Conservation (phyloP, 2,888 invertebrate species). For the Allolobophora icterica region DNA sequence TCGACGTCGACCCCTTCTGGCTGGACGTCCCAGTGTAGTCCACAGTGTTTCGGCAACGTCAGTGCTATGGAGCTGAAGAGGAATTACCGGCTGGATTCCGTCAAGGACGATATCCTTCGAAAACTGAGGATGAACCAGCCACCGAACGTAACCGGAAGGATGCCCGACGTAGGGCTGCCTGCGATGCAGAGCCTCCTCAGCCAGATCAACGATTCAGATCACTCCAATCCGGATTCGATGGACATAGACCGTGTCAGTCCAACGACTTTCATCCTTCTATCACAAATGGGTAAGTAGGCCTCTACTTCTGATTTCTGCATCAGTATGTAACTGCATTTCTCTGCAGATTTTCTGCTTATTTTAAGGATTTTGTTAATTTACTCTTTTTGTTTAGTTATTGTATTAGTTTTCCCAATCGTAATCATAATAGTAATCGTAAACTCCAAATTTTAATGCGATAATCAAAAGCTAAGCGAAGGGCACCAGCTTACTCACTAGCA, state of each 20-base stretch:
- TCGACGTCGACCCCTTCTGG: background rate
- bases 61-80: slow-evolving; percentile 8
- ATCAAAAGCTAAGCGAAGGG: no score
- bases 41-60: background rate
- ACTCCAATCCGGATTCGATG: background rate
- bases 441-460: no score
- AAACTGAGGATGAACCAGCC: slow-evolving; percentile 27
- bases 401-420: no score
- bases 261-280: background rate
- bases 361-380: no score
- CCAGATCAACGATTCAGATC: background rate
- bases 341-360: no score
- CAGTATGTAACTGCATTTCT: no score
- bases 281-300: background rate
- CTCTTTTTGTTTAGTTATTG: no score
- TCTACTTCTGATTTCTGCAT: no score
- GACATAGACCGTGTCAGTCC: background rate
- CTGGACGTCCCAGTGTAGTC: background rate
- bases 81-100: slow-evolving; percentile 11
- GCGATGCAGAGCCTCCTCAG: background rate
- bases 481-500: no score
- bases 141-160: slow-evolving; percentile 15
- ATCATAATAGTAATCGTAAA: no score
- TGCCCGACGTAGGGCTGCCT: background rate
- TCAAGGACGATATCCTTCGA: slow-evolving; percentile 33